Evolutionary conservation across 2,888 invertebrate species (phyloP).

Genomic region (Stegophylla sp.): DNA sequence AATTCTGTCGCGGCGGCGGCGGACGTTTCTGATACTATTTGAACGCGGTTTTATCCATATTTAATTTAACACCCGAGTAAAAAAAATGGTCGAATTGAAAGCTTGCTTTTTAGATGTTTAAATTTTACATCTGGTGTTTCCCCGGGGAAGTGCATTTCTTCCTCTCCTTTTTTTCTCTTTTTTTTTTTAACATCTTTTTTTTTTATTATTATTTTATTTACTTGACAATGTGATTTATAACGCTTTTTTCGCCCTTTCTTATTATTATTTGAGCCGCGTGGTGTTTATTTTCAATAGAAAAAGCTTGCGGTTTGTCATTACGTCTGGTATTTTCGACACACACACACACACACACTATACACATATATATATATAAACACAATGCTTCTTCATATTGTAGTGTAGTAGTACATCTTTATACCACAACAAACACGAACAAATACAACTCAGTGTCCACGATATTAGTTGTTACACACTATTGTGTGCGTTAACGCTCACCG

Average conservation of each 20-base stretch:
- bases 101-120: slow-evolving; percentile 20
- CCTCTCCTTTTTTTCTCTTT: background rate
- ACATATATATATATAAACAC: background rate
- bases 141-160: background rate
- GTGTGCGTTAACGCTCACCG: background rate
- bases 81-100: slow-evolving; percentile 12
- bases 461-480: background rate
- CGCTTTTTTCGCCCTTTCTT: background rate
- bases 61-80: slow-evolving; percentile 12
- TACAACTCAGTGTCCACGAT: background rate
- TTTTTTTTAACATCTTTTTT: too few species aligned
- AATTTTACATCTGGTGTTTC: slow-evolving; percentile 43
- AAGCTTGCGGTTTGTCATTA: background rate
- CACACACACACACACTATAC: background rate
- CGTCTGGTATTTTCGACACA: background rate
- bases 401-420: too few species aligned
- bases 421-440: too few species aligned
- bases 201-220: slow-evolving; percentile 22
- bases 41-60: background rate
- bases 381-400: background rate
- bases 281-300: slow-evolving; percentile 11
- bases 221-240: slow-evolving; percentile 37
- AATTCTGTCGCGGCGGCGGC: background rate
- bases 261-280: slow-evolving; percentile 4
- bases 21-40: background rate